Percentiles rank a stretch among this genome's conserved stretches.
These are phyloP conservation scores for Syncerus caffer DNA, from an alignment of 2,797 vertebrate genomes.

Conservation along the genomic window DNA sequence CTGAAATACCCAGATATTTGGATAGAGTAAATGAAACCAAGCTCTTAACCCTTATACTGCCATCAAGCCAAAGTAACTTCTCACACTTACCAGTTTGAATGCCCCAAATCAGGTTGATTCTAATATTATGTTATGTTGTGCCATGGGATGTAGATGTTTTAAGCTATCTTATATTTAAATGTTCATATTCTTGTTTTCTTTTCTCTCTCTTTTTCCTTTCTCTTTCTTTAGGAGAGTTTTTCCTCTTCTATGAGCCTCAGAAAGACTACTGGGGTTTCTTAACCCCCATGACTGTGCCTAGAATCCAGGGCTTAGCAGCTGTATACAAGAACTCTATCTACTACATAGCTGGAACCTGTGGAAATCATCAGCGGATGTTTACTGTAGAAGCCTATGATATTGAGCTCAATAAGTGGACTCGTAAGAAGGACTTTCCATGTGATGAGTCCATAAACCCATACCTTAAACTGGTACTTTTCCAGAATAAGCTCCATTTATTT, in stretches of 20 bases:
- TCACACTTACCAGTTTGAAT: background rate
- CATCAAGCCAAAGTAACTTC: background rate
- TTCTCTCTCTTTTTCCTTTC: constrained; percentile 37
- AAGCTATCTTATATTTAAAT: background rate
- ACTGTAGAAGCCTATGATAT: constrained; percentile 97
- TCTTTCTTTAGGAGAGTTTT: constrained; percentile 91
- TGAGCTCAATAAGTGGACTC: constrained; percentile 94
- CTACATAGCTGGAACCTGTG: constrained; percentile 96
- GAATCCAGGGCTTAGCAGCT: constrained; percentile 94
- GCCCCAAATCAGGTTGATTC: background rate
- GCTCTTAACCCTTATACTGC: background rate
- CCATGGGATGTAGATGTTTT: background rate
- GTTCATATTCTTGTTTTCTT: constrained; percentile 18
- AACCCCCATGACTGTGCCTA: constrained; percentile 94
- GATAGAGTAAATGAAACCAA: background rate
- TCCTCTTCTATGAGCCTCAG: constrained; percentile 97
- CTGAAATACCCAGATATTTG: background rate
- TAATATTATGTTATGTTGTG: background rate
- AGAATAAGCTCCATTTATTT: constrained; percentile 95
- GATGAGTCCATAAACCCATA: constrained; percentile 98
- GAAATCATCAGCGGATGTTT: constrained; percentile 97
- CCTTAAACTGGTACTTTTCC: constrained; percentile 95
- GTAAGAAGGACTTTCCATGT: constrained; percentile 94
- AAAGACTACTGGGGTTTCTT: constrained; percentile 99
- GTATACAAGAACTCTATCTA: constrained; percentile 95